phyloP scores from a whole-genome alignment of 2,888 invertebrate genomes.

The Hypselothyrea guttata region DNA sequence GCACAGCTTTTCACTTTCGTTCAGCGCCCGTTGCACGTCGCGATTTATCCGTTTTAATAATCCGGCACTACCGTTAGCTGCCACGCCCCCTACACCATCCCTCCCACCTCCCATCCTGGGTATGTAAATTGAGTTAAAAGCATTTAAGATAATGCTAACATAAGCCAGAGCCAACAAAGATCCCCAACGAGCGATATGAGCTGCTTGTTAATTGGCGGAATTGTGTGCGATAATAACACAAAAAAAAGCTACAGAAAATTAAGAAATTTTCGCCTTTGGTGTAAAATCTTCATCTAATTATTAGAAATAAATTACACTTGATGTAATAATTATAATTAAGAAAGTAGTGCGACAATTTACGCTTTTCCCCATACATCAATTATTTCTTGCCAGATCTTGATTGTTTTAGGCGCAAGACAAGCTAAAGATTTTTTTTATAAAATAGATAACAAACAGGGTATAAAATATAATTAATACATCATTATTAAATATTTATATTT shows the following conservation, averaged over 20 bases:
- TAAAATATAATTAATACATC: too few species aligned
- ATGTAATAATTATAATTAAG: background rate
- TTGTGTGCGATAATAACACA: constrained; percentile 37
- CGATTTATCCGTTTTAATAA: constrained; percentile 77
- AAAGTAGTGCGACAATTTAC: too few species aligned
- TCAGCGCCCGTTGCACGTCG: constrained; percentile 73
- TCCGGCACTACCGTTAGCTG: constrained; percentile 29
- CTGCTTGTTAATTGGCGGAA: constrained; percentile 44
- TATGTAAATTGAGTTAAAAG: constrained; percentile 64
- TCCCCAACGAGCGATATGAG: constrained; percentile 30
- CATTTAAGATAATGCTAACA: constrained; percentile 58
- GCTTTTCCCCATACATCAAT: too few species aligned
- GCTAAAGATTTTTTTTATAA: too few species aligned
- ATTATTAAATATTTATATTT: too few species aligned
- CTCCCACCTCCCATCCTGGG: background rate
- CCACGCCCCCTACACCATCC: constrained; percentile 6
- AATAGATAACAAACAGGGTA: too few species aligned
- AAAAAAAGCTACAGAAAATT: background rate
- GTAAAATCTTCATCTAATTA: too few species aligned
- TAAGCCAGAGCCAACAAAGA: constrained; percentile 39
- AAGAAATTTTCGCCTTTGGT: too few species aligned
- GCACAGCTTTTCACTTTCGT: constrained; percentile 76
- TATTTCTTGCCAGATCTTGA: too few species aligned
- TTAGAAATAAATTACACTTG: background rate
- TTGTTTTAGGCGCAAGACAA: too few species aligned